Base-by-base conservation (phyloP, 2,113 vertebrate genomes). In the Oophaga pumilio region DNA sequence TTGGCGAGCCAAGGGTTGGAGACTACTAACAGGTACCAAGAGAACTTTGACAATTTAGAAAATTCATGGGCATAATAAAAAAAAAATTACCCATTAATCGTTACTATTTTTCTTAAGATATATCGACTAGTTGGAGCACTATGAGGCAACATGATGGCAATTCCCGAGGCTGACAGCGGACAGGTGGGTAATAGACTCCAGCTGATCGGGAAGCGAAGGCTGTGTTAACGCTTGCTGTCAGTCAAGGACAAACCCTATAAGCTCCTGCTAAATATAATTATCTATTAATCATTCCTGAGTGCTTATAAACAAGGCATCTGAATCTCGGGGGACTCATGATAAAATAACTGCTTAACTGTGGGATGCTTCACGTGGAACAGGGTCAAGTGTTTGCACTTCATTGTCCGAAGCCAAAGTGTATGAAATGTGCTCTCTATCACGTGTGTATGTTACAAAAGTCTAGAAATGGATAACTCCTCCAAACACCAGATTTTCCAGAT, bases 171-270 rank as follows among this genome's bases (percentile, higher is more conserved):
- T 6, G 43, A 6, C 26, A 60, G 17, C 56, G 62, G 24, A 60
- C 20, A 60, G 26, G 17, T 62, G 26, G 18, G 14, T 81, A 49
- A 28, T 62, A 12, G 79, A 64, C 17, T 20, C 17, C 17, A 9
- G 28, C 18, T 22, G 17, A 64, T 62, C 28, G 6, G n/a, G 5
- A 64, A 18, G 59, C 33, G 18, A 64, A 22, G 17, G 28, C 49
- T 22, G 79, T 82, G 59, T 82, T 82, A 62, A 62, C 59, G n/a
- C 59, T 59, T 13, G 59, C 59, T 43, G 79, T 49, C 79, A 82
- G 33, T 82, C 59, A 82, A 80, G 78, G 56, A 57, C 77, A 33
- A 82, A 82, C 7, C 11, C 79, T 60, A 6, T 64, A 82, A 64
- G 18, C 79, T 18, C 28, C 50, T 56, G 15, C 22, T 53, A 53